These are phyloP conservation scores for Heliconius melpomene DNA, from an alignment of 1,140 invertebrate species.

Conservation along the genomic window DNA sequence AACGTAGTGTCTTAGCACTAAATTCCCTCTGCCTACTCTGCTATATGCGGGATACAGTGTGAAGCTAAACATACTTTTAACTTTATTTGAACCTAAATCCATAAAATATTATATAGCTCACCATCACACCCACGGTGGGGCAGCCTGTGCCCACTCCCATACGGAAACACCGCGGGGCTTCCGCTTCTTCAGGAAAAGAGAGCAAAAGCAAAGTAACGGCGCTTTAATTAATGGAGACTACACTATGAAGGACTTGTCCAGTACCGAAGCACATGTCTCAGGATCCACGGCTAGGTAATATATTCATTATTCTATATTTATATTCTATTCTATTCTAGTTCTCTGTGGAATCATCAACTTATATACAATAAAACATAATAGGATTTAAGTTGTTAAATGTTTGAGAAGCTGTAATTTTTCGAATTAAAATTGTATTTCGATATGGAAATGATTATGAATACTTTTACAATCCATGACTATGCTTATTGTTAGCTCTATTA, in stretches of 20 bases:
- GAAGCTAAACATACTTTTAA: no score
- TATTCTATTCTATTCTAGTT: no score
- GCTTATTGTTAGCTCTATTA: no score
- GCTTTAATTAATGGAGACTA: constrained; percentile 66
- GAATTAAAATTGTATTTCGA: no score
- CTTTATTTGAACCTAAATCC: neutral
- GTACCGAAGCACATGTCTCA: constrained; percentile 49
- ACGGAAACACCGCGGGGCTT: constrained; percentile 41
- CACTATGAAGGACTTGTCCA: constrained; percentile 62
- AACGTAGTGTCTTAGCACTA: no score
- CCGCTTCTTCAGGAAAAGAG: constrained; percentile 49
- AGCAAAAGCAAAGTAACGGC: constrained; percentile 57
- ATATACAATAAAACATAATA: no score
- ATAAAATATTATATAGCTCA: constrained; percentile 55
- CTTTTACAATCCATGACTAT: no score
- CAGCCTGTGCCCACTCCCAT: constrained; percentile 61
- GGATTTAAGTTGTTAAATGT: neutral
- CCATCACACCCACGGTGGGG: constrained; percentile 72
- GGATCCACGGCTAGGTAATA: constrained; percentile 43
- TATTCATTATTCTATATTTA: neutral
- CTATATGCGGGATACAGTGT: no score
- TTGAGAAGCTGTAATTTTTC: neutral
- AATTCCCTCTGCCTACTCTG: no score
- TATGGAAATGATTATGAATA: no score
- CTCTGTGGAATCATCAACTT: no score